phyloP scores from a whole-genome alignment of 2,113 vertebrate genomes.

The Talpa occidentalis region DNA sequence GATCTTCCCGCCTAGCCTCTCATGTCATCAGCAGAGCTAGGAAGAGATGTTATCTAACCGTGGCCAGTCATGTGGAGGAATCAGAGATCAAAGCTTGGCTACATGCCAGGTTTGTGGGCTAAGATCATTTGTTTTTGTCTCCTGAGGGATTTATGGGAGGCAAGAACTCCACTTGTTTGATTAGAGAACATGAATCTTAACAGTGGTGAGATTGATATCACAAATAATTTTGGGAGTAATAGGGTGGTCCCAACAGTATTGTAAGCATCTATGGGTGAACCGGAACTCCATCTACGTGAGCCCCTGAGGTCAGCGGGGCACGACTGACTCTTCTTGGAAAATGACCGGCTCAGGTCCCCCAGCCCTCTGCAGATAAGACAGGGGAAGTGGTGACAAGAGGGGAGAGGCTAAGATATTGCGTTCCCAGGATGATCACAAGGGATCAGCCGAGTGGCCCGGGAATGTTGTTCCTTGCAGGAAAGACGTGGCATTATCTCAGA shows the following conservation, averaged over 20 bases:
- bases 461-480: slow-evolving; percentile 76
- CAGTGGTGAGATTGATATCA: slow-evolving; percentile 41
- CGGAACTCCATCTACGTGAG: slow-evolving; percentile 58
- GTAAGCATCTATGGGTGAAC: not conserved
- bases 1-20: not conserved
- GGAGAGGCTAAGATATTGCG: slow-evolving; percentile 49
- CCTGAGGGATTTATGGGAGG: not conserved
- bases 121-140: slow-evolving; percentile 52
- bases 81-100: not conserved
- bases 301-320: not conserved
- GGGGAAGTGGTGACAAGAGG: slow-evolving; percentile 59
- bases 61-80: not conserved
- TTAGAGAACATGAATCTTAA: slow-evolving; percentile 33
- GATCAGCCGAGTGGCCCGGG: not conserved
- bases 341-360: slow-evolving; percentile 41
- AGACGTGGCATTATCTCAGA: slow-evolving; percentile 73
- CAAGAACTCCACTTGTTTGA: slow-evolving; percentile 38
- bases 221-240: not conserved
- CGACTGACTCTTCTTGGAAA: slow-evolving; percentile 65
- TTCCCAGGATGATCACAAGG: slow-evolving; percentile 43
- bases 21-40: not conserved
- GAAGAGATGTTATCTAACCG: not conserved
- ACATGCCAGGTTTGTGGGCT: slow-evolving; percentile 28
- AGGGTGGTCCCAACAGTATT: not conserved
- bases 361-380: slow-evolving; percentile 71